Conservation (phyloP, 2,797 vertebrate species). For the Epinephelus malabaricus region DNA sequence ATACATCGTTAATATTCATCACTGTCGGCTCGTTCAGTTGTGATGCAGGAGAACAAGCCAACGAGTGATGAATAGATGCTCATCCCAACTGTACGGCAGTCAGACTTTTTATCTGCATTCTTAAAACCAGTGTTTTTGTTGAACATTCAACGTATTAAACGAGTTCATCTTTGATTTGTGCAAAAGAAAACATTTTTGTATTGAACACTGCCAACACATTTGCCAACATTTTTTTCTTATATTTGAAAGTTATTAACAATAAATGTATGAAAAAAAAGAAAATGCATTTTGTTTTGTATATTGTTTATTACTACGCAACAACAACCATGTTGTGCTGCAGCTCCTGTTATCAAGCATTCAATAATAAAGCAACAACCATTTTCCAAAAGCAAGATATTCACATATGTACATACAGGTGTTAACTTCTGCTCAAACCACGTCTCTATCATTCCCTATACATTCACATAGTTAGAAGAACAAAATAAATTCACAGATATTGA, state of each 20-base stretch:
- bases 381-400: conserved; percentile 43
- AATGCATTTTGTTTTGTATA: not conserved
- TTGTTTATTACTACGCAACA: conserved; percentile 20
- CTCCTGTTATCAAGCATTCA: not conserved
- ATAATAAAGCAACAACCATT: conserved; percentile 2
- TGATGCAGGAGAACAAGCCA: conserved; percentile 42
- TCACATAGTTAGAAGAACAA: not conserved
- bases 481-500: not conserved
- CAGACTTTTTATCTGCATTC: conserved; percentile 21
- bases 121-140: conserved; percentile 44
- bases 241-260: conserved; percentile 76
- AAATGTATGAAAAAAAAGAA: conserved; percentile 71
- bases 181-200: conserved; percentile 70
- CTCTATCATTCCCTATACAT: not conserved
- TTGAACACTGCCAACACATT: conserved; percentile 72
- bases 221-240: conserved; percentile 68
- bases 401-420: conserved; percentile 8
- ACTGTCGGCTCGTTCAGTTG: conserved; percentile 34
- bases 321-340: not conserved
- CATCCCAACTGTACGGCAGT: conserved; percentile 31
- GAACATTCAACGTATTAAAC: conserved; percentile 30
- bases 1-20: conserved; percentile 27
- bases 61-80: conserved; percentile 26
- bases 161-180: conserved; percentile 52
- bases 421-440: not conserved